Evolutionary conservation across 2,888 invertebrate genomes (phyloP), one percentile per base, ranked within the genome.

Genomic region (Biston stratarius): DNA sequence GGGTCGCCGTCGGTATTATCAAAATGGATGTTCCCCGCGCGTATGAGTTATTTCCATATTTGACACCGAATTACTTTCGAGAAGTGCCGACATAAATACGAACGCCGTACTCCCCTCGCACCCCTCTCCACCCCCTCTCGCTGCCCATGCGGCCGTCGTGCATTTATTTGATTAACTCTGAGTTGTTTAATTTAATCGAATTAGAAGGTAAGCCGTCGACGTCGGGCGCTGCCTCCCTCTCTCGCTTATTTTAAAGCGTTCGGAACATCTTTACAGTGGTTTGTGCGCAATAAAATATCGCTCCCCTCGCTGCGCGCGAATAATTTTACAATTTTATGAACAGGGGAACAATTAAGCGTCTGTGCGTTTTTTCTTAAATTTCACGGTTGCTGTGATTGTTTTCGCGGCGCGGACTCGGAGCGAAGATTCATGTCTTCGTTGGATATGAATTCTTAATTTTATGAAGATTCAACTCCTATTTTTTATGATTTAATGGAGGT

Each of bases 131-230:
- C 61, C 74, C 73, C 67, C 70, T 77, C 73, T 67, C 79, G 70
- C 80, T 82, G 79, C 67, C 81, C 79, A 82, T 75, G 79, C 86
- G 88, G 86, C 91, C 89, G 86, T 86, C 84, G 82, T 88, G 90
- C 94, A 94, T 94, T 94, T 94, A 94, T 94, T 94, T 94, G 94
- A 94, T 94, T 94, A 94, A 94, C 93, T 93, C 88, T 81, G 92
- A 93, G 93, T 94, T 94, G 92, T 94, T 94, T 94, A 94, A 94
- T 94, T 94, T 94, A 94, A 94, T 93, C 91, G 91, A 93, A 90
- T 94, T 93, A 93, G 87, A 90, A 92, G 90, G 91, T 89, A 87
- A 90, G 88, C 88, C 81, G 84, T 83, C 58, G 59, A 15, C 47
- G 55, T 42, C 78, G 78, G 78, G 77, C 79, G 75, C 79, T 76